phyloP scores from a whole-genome alignment of 1,140 invertebrate genomes.

The Ephestia elutella region DNA sequence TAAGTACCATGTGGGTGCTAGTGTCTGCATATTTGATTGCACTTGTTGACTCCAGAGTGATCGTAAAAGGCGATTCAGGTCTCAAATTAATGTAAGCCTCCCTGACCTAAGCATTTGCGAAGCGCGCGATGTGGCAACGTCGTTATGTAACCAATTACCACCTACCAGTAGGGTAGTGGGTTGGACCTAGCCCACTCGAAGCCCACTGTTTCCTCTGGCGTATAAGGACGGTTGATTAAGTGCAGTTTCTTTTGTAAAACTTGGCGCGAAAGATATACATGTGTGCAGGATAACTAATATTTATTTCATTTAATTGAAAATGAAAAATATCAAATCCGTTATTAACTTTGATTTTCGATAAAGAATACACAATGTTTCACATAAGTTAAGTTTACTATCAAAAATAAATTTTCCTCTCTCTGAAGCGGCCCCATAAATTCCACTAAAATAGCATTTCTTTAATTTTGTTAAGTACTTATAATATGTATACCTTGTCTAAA shows the following conservation, averaged over 20 bases:
- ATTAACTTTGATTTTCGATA: too few relatives aligned
- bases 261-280: slow-evolving; percentile 17
- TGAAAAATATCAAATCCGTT: too few relatives aligned
- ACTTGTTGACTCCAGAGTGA: background rate
- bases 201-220: slow-evolving; percentile 27
- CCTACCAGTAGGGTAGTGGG: slow-evolving; percentile 26
- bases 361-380: too few relatives aligned
- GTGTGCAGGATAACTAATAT: background rate
- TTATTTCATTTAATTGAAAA: too few relatives aligned
- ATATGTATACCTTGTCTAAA: too few relatives aligned
- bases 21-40: background rate
- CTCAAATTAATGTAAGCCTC: background rate
- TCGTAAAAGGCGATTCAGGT: background rate
- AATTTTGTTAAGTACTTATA: too few relatives aligned
- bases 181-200: slow-evolving; percentile 21
- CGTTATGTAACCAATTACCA: slow-evolving; percentile 22
- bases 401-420: too few relatives aligned
- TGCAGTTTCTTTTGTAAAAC: slow-evolving; percentile 19
- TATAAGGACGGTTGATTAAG: slow-evolving; percentile 21
- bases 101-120: slow-evolving; percentile 1
- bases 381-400: too few relatives aligned
- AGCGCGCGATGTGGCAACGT: background rate
- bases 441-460: too few relatives aligned
- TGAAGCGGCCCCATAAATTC: too few relatives aligned
- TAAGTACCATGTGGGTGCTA: background rate